Evolutionary conservation across 2,113 vertebrate species (phyloP), one percentile per base, ranked within the genome.

Genomic region (Phrynosoma blainvillii): DNA sequence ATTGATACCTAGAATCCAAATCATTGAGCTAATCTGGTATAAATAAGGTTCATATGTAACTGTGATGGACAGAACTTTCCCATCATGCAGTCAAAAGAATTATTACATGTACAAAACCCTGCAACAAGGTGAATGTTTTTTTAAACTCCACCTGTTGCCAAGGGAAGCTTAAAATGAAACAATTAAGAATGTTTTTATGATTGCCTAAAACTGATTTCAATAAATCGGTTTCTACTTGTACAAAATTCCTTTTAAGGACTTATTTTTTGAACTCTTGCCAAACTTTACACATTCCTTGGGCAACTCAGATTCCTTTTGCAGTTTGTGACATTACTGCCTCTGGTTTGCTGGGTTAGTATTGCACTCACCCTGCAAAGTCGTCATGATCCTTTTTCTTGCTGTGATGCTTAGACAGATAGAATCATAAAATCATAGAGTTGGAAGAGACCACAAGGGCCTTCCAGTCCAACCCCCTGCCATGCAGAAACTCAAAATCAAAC

Each of bases 361-460:
- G 52, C 36, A 0, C 25, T 70, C 65, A 36, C 52, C 5, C 42
- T 6, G 1, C 27, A 52, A 0, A 0, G 13, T 40, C 13, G 21
- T 18, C 70, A 66, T 70, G 10, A 0, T 81, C 56, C 2, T 65
- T 79, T 27, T 36, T n/a, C 82, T 42, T 79, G 30, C 42, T 70
- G 47, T 68, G 18, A 10, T 56, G 3, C n/a, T 84, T 23, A 78
- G 13, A 75, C 62, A 75, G 8, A n/a, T 10, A 36, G 36, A 36
- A 36, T 36, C 36, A n/a, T 10, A 36, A 2, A 36, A 36, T 36
- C 36, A 36, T 36, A 36, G 36, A 36, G 36, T 36, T 36, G 36
- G 36, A 36, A 36, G 36, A 36, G 36, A 36, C 36, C 36, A 36
- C 36, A 36, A 36, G 36, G 36, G 36, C 36, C 2, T 1, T 36